Base-by-base conservation (phyloP, 2,888 invertebrate genomes). In the Chaitophorus viminalis region DNA sequence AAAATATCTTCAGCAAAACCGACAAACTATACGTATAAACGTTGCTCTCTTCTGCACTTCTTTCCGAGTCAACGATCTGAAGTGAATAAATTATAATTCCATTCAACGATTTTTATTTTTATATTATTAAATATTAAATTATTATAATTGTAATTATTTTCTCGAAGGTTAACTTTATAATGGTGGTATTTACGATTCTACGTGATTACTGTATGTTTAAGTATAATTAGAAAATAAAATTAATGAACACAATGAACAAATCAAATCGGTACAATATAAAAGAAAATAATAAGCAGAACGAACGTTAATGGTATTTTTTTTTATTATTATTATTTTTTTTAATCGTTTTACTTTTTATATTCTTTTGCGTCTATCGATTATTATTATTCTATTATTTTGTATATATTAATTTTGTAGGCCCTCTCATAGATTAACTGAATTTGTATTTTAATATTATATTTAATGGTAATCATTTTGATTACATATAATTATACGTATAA, bases 381-480 rank as follows among this genome's bases (percentile, higher is more conserved):
- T 75, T 74, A 84, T 60, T 83, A 54, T 84, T 65, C 60, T 65
- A 36, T 83, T 88, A 78, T 76, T 84, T 78, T 88, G 82, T 89
- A 85, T 39, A 85, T 88, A 89, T 84, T 78, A n/a, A 54, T 78
- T 33, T 88, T 84, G 74, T 74, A 70, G 29, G 75, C 65, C 18
- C 39, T 76, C 65, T 82, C 70, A 52, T 70, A 82, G 31, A 70
- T 17, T 3, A 8, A 54, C 54, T 36, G 36, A 60, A 39, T 29
- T 8, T 25, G 36, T 52, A 31, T 60, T 70, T 29, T 54, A 78
- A 54, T 54, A 78, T 78, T 78, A 54, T 54, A 78, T 78, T 78
- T 54, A 76, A 33, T 54, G 54, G 52, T 72, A 31, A 72, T 72
- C 21, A n/a, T 82, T 74, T 39, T 39, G 39, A 39, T 72, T 79